Percentiles rank a stretch among this genome's conserved stretches.
Conservation (phyloP, 2,888 invertebrate species). For the Leptinotarsa peninsularis region DNA sequence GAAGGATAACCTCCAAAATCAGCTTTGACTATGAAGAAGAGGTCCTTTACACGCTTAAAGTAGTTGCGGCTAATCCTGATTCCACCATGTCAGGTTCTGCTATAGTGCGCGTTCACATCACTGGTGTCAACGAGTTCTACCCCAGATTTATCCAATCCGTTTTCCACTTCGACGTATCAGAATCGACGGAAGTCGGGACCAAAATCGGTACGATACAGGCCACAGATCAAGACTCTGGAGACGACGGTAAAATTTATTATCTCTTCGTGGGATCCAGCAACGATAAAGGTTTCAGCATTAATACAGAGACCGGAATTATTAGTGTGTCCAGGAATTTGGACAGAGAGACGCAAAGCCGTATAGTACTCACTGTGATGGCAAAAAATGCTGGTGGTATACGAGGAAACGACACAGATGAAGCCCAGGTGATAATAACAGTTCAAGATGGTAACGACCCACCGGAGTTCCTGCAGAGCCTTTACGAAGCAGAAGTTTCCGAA, state of each 20-base stretch:
- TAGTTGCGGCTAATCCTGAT: constrained; percentile 89
- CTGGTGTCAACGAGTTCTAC: constrained; percentile 89
- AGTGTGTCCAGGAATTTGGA: constrained; percentile 85
- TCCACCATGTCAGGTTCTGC: constrained; percentile 83
- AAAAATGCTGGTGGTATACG: constrained; percentile 94
- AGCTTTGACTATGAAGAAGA: constrained; percentile 91
- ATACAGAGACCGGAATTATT: constrained; percentile 85
- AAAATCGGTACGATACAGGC: constrained; percentile 89
- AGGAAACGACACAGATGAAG: constrained; percentile 95
- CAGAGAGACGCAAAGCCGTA: constrained; percentile 88
- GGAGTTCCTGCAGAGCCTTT: constrained; percentile 83
- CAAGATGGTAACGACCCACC: constrained; percentile 98
- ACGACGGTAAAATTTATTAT: constrained; percentile 90
- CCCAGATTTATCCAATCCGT: constrained; percentile 90
- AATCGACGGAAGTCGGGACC: constrained; percentile 88
- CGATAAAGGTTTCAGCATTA: constrained; percentile 89
- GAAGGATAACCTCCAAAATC: constrained; percentile 79
- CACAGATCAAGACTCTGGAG: constrained; percentile 88
- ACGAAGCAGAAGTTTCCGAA: constrained; percentile 86
- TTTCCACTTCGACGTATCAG: constrained; percentile 93
- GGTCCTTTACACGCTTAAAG: constrained; percentile 77
- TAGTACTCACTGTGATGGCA: constrained; percentile 90
- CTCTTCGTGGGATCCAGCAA: constrained; percentile 94
- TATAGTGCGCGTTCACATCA: constrained; percentile 79
- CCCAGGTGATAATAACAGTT: constrained; percentile 91